Evolutionary conservation across 2,797 vertebrate species (phyloP).

Genomic region (Siniperca scherzeri): DNA sequence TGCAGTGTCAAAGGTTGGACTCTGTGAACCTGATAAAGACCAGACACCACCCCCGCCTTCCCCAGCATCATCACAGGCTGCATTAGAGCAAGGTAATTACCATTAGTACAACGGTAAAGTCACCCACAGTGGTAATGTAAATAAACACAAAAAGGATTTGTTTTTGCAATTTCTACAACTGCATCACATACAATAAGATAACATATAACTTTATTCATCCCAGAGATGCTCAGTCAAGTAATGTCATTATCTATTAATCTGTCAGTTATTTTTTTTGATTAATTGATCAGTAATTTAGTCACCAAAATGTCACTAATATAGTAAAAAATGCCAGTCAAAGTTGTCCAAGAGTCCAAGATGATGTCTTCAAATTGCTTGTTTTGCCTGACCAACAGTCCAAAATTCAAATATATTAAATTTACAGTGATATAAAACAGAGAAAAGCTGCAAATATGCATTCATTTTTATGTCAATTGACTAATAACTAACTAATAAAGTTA

Average conservation of each 20-base stretch:
- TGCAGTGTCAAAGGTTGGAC: constrained; percentile 63
- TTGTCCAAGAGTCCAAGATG: no score
- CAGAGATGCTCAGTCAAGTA: neutral
- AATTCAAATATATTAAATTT: neutral
- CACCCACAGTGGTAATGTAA: neutral
- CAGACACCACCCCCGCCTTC: neutral
- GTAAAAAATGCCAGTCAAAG: neutral
- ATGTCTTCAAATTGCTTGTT: neutral
- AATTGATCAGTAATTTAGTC: neutral
- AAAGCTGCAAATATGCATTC: neutral
- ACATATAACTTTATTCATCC: neutral
- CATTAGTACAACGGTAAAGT: neutral
- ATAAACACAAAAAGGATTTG: neutral
- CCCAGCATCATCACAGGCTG: constrained; percentile 36
- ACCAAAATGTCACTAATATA: no score
- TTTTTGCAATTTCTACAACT: neutral
- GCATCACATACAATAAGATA: neutral
- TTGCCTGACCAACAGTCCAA: neutral
- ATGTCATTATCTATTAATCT: neutral
- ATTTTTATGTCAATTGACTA: neutral
- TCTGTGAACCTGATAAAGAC: constrained; percentile 2
- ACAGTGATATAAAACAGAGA: neutral
- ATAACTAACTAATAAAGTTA: no score
- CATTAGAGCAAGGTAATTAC: constrained; percentile 82
- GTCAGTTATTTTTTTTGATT: neutral